Base-by-base conservation (phyloP, 2,888 invertebrate genomes). In the Sinotaia quadrata region DNA sequence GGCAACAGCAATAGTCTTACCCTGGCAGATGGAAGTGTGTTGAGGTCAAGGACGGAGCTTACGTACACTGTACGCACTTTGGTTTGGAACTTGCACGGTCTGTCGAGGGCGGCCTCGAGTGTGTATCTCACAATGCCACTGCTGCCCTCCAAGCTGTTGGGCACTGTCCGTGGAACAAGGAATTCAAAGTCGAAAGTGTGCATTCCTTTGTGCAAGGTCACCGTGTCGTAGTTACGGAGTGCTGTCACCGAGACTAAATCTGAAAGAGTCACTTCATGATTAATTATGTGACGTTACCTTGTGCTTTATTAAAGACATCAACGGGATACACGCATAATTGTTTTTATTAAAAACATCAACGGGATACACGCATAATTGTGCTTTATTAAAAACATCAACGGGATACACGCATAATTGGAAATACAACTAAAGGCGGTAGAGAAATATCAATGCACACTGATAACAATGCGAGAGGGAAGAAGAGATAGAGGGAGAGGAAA, bases 21-120 rank as follows among this genome's bases (percentile, higher is more conserved):
- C 74, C 71, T 73, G 4, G 84, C 80, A 36, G 78, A 75, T 1
- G 83, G 80, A 63, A 82, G 79, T 24, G 59, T 67, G 89, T 95
- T 95, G 76, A 96, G 90, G 88, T 96, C 95, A 77, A 95, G 90
- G 4, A 93, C 92, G 69, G 94, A 92, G 67, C 94, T 91, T 12
- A 96, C 93, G 61, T 93, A 94, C 83, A 95, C 95, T 3, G 93
- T 93, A 89, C 94, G 94, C 58, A 92, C 92, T 79, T 94, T 94
- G 83, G 94, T 93, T 88, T 95, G 94, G 82, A 93, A 93, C 81
- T 93, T 93, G 92, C 94, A 94, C 8, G 95, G 93, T 24, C 94
- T 91, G 82, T 95, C 94, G 15, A 95, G 89, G 0, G 91, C 92
- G 0, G 94, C 93, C 88, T 93, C 94, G 18, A 94, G 91, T n/a